These are phyloP conservation scores for Drosophila nannoptera DNA, from an alignment of 1,140 invertebrate genomes.

Conservation along the genomic window DNA sequence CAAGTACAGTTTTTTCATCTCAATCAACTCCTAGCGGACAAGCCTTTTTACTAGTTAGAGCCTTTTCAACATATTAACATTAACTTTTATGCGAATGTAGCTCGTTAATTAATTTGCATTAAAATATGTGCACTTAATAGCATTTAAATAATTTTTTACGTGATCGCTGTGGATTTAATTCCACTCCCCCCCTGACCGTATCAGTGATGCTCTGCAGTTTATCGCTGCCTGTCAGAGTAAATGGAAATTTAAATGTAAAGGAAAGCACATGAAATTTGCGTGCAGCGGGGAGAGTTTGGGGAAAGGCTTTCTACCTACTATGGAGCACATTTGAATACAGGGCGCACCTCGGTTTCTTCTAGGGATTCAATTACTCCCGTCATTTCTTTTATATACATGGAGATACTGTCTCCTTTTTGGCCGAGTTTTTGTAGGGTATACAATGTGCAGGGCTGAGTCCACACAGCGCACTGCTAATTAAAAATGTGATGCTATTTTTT, in stretches of 20 bases:
- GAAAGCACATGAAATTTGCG: slow-evolving; percentile 45
- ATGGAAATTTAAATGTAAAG: slow-evolving; percentile 52
- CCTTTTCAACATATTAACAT: slow-evolving; percentile 41
- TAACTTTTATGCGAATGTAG: slow-evolving; percentile 36
- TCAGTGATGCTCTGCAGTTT: not conserved
- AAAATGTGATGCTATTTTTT: slow-evolving; percentile 42
- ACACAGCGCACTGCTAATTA: slow-evolving; percentile 60
- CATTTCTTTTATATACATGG: too few species aligned
- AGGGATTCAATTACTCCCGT: too few species aligned
- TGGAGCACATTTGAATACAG: too few species aligned
- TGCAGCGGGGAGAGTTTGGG: slow-evolving; percentile 22
- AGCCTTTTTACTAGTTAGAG: slow-evolving; percentile 14
- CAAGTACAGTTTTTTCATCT: slow-evolving; percentile 7
- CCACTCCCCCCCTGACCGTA: not conserved
- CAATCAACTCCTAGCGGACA: too few species aligned
- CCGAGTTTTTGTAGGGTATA: not conserved
- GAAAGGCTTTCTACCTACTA: too few species aligned
- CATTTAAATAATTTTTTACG: slow-evolving; percentile 74
- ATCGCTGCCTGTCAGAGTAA: slow-evolving; percentile 10
- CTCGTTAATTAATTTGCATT: slow-evolving; percentile 71
- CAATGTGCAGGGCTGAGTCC: slow-evolving; percentile 4
- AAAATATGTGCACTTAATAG: slow-evolving; percentile 54
- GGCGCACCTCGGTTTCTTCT: too few species aligned
- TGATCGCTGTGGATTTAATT: slow-evolving; percentile 19
- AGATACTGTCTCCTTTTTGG: not conserved